Percentiles rank a stretch among this genome's conserved stretches.
These are phyloP conservation scores for Rhagium mordax DNA, from an alignment of 2,888 invertebrate species.

Conservation along the genomic window DNA sequence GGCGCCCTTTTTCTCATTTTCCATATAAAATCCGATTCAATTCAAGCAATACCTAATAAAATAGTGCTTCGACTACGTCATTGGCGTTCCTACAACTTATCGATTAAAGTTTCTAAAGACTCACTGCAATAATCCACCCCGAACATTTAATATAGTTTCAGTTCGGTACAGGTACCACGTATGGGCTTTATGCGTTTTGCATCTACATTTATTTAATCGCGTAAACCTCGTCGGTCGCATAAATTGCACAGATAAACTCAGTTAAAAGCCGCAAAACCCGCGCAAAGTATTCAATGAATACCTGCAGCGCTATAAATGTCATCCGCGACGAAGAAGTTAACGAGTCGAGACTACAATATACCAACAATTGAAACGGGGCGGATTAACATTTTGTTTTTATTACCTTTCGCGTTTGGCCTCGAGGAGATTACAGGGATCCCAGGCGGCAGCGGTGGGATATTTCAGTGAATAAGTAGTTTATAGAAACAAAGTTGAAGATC, in stretches of 20 bases:
- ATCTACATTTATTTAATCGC: background rate
- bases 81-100: too few relatives aligned
- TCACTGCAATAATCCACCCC: too few relatives aligned
- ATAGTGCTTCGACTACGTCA: too few relatives aligned
- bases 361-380: background rate
- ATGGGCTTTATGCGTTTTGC: background rate
- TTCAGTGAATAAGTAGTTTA: too few relatives aligned
- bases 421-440: background rate
- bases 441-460: background rate
- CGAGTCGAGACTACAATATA: background rate
- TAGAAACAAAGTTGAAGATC: too few relatives aligned
- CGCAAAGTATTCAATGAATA: conserved; percentile 1
- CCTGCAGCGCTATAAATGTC: background rate
- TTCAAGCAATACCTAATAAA: too few relatives aligned
- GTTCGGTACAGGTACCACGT: background rate
- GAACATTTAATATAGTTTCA: background rate
- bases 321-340: background rate
- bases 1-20: too few relatives aligned
- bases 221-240: background rate
- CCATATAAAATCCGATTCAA: too few relatives aligned
- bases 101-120: too few relatives aligned
- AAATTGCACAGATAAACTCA: background rate
- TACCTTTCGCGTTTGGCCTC: background rate
- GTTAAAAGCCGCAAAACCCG: background rate
- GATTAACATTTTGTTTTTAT: background rate